Conservation (phyloP, 2,888 invertebrate genomes). For the Parasteatoda lunata region DNA sequence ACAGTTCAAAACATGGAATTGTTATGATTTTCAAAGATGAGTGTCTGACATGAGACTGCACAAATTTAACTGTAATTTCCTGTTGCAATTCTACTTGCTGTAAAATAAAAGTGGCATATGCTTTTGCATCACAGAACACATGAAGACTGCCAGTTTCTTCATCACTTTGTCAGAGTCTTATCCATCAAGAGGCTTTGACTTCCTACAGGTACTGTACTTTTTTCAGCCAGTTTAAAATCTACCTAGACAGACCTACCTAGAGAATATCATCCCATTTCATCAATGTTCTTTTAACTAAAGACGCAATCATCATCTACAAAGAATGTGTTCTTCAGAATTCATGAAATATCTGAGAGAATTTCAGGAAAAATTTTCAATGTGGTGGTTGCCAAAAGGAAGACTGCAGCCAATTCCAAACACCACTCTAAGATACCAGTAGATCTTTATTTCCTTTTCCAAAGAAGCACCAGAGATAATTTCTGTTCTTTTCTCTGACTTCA, state of each 20-base stretch:
- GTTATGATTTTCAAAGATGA: not conserved
- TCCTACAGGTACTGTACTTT: not conserved
- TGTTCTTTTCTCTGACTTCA: constrained; percentile 13
- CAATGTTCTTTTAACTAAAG: too few species aligned
- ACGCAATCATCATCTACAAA: too few species aligned
- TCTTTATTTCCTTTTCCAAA: constrained; percentile 7
- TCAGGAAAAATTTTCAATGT: constrained; percentile 20
- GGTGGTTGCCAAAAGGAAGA: constrained; percentile 17
- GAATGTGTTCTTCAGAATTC: too few species aligned
- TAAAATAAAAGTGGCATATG: not conserved
- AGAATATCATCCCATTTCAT: constrained; percentile 14
- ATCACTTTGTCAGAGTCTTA: not conserved
- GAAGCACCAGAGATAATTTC: constrained; percentile 11
- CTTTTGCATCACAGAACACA: constrained; percentile 12
- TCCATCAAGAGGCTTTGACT: not conserved
- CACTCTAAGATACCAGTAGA: constrained; percentile 8
- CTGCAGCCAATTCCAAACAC: not conserved
- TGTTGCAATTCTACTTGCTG: not conserved
- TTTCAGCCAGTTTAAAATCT: not conserved
- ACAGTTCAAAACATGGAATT: constrained; percentile 6
- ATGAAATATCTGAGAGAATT: not conserved
- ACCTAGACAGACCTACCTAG: not conserved
- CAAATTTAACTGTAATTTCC: not conserved
- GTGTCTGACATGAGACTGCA: not conserved
- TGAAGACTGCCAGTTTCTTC: constrained; percentile 10